Evolutionary conservation across 2,797 vertebrate genomes (phyloP).

Genomic region (Nasua narica): DNA sequence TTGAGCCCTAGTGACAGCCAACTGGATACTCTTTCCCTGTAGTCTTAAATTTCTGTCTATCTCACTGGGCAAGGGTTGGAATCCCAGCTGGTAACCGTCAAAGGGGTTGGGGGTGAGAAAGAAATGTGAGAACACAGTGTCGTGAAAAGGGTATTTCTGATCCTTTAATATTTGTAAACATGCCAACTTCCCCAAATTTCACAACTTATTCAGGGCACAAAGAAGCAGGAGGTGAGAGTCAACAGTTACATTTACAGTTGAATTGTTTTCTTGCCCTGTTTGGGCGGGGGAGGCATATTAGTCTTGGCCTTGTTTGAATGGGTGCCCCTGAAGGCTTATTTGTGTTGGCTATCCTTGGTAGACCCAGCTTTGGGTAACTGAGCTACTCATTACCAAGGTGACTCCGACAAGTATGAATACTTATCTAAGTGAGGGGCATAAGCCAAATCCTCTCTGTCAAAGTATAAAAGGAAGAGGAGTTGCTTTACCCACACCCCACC

Average conservation of each 20-base stretch:
- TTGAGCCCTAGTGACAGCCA: not conserved
- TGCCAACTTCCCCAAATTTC: not conserved
- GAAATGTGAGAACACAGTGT: not conserved
- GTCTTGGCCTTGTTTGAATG: not conserved
- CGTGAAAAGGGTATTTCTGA: not conserved
- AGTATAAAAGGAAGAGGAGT: not conserved
- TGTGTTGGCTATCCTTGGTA: not conserved
- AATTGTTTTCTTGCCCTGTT: not conserved
- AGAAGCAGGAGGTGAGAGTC: not conserved
- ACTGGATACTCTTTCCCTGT: not conserved
- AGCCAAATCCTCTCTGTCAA: not conserved
- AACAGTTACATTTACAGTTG: not conserved
- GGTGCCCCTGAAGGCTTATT: not conserved
- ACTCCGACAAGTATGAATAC: not conserved
- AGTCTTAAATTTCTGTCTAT: not conserved
- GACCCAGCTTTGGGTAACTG: not conserved
- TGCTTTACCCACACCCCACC: not conserved
- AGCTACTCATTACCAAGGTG: not conserved
- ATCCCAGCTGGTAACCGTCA: not conserved
- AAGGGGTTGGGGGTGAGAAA: rapidly evolving
- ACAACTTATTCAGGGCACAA: not conserved
- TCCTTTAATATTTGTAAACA: not conserved
- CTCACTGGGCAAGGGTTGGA: not conserved
- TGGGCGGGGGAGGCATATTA: not conserved
- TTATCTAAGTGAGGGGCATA: not conserved